Percentiles rank a stretch among this genome's conserved stretches.
phyloP scores from a whole-genome alignment of 2,797 vertebrate genomes.

The Cuniculus paca region DNA sequence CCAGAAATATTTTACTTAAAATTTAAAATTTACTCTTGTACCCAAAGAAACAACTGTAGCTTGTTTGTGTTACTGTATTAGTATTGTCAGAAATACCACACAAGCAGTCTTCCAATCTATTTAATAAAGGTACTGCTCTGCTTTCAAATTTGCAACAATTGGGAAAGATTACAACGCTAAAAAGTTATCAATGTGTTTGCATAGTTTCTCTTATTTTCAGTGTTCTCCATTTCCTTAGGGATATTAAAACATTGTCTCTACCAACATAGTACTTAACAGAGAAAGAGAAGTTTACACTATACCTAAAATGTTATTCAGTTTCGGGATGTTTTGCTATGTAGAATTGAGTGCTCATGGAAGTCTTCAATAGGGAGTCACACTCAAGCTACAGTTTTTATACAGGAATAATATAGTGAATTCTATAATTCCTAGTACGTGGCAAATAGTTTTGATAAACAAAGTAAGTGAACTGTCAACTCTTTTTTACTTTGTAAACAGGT shows the following conservation, averaged over 20 bases:
- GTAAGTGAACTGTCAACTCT: neutral
- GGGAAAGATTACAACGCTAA: neutral
- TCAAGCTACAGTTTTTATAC: neutral
- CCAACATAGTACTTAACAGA: neutral
- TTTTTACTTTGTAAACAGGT: constrained; percentile 5
- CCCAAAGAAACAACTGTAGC: neutral
- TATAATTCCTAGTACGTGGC: neutral
- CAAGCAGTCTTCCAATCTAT: neutral
- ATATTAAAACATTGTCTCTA: neutral
- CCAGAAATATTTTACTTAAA: constrained; percentile 32
- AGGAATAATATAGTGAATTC: neutral
- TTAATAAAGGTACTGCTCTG: neutral
- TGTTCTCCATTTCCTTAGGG: neutral
- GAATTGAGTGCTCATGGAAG: neutral
- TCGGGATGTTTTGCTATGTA: neutral
- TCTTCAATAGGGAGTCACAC: neutral
- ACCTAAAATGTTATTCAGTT: neutral
- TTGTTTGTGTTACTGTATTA: neutral
- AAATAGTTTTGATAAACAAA: neutral
- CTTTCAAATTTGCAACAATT: neutral
- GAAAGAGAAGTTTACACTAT: neutral
- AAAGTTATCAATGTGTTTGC: neutral
- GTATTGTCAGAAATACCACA: neutral
- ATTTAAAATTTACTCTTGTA: neutral
- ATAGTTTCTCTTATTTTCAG: neutral